Evolutionary conservation across 2,888 invertebrate species (phyloP).

Genomic region (Theodoxus fluviatilis): DNA sequence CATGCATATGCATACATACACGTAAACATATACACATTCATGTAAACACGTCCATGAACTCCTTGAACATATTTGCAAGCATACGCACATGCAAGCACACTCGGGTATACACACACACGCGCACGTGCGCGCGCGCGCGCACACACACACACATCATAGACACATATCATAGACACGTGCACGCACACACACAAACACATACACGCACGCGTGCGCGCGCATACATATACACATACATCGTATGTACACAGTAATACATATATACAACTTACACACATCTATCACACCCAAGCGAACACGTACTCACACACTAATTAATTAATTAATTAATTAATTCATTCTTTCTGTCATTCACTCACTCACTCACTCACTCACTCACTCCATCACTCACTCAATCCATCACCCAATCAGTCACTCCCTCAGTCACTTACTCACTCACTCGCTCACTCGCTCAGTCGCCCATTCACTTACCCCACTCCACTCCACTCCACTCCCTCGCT

Average conservation of each 20-base stretch:
- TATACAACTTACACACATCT: too few species aligned
- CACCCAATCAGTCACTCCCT: too few species aligned
- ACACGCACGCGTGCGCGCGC: background rate
- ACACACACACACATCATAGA: background rate
- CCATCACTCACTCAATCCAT: too few species aligned
- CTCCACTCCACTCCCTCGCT: too few species aligned
- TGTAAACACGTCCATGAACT: background rate
- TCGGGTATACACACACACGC: background rate
- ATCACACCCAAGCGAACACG: background rate
- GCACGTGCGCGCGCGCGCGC: background rate
- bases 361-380: too few species aligned
- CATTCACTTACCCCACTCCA: too few species aligned
- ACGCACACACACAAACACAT: background rate
- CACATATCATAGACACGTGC: background rate
- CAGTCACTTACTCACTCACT: too few species aligned
- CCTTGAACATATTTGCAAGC: background rate
- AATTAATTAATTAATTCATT: too few species aligned
- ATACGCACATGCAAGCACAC: background rate
- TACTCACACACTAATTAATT: background rate
- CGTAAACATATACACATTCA: background rate
- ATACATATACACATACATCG: background rate
- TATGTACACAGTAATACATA: background rate
- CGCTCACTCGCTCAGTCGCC: too few species aligned
- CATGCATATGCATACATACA: background rate
- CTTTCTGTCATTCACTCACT: too few species aligned